These are phyloP conservation scores for Epinotia ramella DNA, from an alignment of 2,888 invertebrate species.

Conservation along the genomic window DNA sequence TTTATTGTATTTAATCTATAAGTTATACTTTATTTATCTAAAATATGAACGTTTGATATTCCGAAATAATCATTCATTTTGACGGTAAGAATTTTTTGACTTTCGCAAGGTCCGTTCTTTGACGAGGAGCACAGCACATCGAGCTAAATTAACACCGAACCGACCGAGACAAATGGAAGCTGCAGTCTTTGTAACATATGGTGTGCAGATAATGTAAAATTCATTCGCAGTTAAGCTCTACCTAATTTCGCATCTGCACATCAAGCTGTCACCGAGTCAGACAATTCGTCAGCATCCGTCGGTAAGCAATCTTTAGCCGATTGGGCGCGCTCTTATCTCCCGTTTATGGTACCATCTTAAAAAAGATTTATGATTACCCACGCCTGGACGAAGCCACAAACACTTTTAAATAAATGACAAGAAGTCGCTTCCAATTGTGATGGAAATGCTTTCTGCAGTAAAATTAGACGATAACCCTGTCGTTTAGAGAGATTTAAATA, in stretches of 20 bases:
- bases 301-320: slow-evolving; percentile 79
- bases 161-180: too few relatives aligned
- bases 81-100: too few relatives aligned
- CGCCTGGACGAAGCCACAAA: slow-evolving; percentile 77
- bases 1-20: too few relatives aligned
- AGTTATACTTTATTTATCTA: too few relatives aligned
- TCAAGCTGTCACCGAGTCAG: slow-evolving; percentile 53
- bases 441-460: slow-evolving; percentile 85
- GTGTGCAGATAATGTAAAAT: not conserved
- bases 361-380: slow-evolving; percentile 85
- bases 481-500: slow-evolving; percentile 83
- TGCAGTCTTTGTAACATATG: not conserved
- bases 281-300: slow-evolving; percentile 80
- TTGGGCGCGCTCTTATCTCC: slow-evolving; percentile 83
- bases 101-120: too few relatives aligned
- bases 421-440: slow-evolving; percentile 84
- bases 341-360: slow-evolving; percentile 83
- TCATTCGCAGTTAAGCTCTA: slow-evolving; percentile 10
- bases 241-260: slow-evolving; percentile 54
- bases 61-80: too few relatives aligned
- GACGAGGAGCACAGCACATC: too few relatives aligned
- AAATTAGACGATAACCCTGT: slow-evolving; percentile 84
- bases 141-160: too few relatives aligned
- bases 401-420: slow-evolving; percentile 85
- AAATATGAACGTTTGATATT: too few relatives aligned